Conservation (phyloP, 2,888 invertebrate genomes). For the Dromius quadrimaculatus region DNA sequence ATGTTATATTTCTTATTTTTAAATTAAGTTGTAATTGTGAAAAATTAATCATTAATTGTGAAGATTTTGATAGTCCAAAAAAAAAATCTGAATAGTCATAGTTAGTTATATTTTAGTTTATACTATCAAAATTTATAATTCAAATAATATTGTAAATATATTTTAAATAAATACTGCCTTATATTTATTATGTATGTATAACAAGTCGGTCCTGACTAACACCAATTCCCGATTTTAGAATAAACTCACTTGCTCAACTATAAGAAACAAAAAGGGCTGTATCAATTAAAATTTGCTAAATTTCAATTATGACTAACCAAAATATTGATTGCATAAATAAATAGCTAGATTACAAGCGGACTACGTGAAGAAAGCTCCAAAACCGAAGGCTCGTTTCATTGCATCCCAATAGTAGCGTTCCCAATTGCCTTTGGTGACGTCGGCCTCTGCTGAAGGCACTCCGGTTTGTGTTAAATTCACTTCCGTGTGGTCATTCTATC, state of each 20-base stretch:
- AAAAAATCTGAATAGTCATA: constrained; percentile 3
- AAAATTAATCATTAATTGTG: background rate
- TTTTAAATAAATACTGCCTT: constrained; percentile 37
- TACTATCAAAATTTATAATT: constrained; percentile 27
- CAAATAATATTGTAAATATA: constrained; percentile 32
- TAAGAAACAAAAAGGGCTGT: background rate
- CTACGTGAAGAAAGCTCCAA: constrained; percentile 75
- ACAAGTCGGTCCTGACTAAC: background rate
- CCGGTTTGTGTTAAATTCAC: constrained; percentile 85
- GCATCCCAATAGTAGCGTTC: constrained; percentile 94
- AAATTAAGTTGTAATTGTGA: background rate
- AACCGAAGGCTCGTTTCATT: constrained; percentile 93
- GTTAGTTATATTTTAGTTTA: constrained; percentile 20
- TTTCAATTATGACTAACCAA: constrained; percentile 14
- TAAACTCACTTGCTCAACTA: constrained; percentile 12
- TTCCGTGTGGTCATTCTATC: constrained; percentile 85
- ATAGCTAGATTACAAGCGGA: constrained; percentile 16
- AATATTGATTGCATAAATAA: constrained; percentile 5
- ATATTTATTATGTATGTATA: constrained; percentile 20
- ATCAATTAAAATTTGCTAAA: background rate
- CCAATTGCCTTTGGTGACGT: constrained; percentile 90
- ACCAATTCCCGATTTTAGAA: background rate
- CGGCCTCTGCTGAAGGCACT: constrained; percentile 84
- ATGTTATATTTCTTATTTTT: constrained; percentile 8
- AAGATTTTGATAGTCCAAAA: constrained; percentile 3